These are phyloP conservation scores for Bembecia ichneumoniformis DNA, from an alignment of 2,888 invertebrate species.

Conservation along the genomic window DNA sequence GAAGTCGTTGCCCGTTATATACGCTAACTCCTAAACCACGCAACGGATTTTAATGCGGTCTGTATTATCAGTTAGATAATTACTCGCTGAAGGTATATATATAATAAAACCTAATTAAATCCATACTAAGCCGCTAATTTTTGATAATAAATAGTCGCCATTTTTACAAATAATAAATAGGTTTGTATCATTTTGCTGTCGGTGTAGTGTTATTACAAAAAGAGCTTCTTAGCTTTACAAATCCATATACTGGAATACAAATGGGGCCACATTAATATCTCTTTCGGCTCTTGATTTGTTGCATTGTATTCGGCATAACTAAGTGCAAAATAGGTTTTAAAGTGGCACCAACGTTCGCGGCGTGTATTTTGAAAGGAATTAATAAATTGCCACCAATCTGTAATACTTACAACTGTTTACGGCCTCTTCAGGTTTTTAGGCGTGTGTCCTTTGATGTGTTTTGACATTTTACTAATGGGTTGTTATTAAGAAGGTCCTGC, in stretches of 20 bases:
- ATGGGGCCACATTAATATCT: conserved; percentile 28
- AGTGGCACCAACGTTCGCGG: conserved; percentile 41
- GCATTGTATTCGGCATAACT: conserved; percentile 35
- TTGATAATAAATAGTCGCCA: no score
- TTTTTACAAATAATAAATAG: no score
- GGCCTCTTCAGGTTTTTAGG: conserved; percentile 36
- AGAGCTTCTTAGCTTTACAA: no score
- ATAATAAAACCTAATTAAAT: no score
- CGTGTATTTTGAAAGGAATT: conserved; percentile 42
- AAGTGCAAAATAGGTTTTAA: conserved; percentile 44
- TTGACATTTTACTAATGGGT: conserved; percentile 69
- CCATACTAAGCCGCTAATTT: no score
- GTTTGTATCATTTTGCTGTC: no score
- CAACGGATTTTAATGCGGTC: no score
- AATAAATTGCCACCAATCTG: conserved; percentile 64
- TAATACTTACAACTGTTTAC: conserved; percentile 41
- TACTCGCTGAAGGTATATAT: no score
- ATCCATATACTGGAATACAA: conserved; percentile 16
- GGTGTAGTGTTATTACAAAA: no score
- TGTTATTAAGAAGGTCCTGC: conserved; percentile 52
- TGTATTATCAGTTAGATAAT: no score
- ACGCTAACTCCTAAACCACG: no score
- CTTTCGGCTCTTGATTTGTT: conserved; percentile 26
- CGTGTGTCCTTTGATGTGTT: conserved; percentile 65
- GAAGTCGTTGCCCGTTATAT: no score